Percentiles rank a stretch among this genome's conserved stretches.
Conservation (phyloP, 2,113 vertebrate genomes). For the Dromas ardeola region DNA sequence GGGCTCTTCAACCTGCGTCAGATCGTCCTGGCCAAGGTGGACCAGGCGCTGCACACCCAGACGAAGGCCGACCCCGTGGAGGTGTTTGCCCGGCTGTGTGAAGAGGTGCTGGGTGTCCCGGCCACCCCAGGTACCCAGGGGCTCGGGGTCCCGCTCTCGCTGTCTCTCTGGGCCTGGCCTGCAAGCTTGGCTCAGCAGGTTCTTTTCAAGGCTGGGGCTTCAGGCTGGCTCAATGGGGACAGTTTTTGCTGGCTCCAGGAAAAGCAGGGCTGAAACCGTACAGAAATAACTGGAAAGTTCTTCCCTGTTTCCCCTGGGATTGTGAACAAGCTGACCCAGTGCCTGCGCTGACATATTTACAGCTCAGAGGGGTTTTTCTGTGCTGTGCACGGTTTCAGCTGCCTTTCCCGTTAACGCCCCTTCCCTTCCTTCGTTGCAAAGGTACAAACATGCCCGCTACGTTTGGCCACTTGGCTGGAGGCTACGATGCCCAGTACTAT, state of each 20-base stretch:
- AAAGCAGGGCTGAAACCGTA: neutral
- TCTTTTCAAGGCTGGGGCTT: neutral
- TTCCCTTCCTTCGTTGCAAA: constrained; percentile 21
- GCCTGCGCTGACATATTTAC: neutral
- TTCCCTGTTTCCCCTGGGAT: neutral
- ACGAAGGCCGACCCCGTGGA: constrained; percentile 80
- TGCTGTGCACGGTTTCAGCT: neutral
- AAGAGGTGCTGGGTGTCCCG: constrained; percentile 88
- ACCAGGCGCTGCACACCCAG: constrained; percentile 91
- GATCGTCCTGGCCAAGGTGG: constrained; percentile 94
- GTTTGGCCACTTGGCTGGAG: constrained; percentile 92
- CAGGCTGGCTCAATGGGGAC: rapidly evolving
- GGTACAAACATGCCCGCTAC: constrained; percentile 97
- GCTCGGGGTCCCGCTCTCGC: neutral
- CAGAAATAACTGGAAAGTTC: neutral
- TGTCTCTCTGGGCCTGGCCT: neutral
- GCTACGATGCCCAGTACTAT: constrained; percentile 97
- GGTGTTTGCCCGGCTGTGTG: constrained; percentile 85
- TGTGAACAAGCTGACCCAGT: neutral
- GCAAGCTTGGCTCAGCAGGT: neutral
- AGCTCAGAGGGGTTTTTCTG: rapidly evolving
- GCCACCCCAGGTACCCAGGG: constrained; percentile 82
- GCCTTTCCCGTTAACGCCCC: neutral
- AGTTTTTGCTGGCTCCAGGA: neutral
- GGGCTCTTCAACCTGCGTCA: constrained; percentile 96